phyloP scores from a whole-genome alignment of 2,888 invertebrate genomes.

The Aporophyla lueneburgensis region DNA sequence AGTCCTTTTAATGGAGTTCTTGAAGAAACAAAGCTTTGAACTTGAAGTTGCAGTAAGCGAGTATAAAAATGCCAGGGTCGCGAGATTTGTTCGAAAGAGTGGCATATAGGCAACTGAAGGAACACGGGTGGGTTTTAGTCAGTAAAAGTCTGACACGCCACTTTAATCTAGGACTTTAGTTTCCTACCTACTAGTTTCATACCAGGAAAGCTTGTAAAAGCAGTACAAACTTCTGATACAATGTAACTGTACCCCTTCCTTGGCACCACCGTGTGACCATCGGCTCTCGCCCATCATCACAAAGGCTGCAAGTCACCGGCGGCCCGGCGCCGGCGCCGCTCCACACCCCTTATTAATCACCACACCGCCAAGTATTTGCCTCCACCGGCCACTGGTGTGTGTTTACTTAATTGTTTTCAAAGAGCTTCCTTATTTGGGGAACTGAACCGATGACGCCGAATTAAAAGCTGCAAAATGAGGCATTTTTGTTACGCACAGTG shows the following conservation, averaged over 20 bases:
- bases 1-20: neutral
- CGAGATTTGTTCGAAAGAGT: too few species aligned
- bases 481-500: neutral
- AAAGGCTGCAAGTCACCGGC: slow-evolving; percentile 86
- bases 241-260: slow-evolving; percentile 6
- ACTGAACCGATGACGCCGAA: neutral
- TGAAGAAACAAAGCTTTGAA: neutral
- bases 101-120: too few species aligned
- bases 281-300: slow-evolving; percentile 63
- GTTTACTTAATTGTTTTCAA: slow-evolving; percentile 70
- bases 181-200: neutral
- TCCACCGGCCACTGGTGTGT: slow-evolving; percentile 66
- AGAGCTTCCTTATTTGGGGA: slow-evolving; percentile 57
- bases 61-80: neutral
- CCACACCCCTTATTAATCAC: slow-evolving; percentile 83
- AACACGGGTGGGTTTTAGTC: too few species aligned
- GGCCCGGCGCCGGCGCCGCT: slow-evolving; percentile 81
- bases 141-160: too few species aligned
- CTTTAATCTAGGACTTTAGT: neutral
- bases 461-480: neutral
- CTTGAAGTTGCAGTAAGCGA: neutral
- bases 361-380: slow-evolving; percentile 76
- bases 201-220: slow-evolving; percentile 1
- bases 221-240: neutral
- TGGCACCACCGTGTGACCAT: slow-evolving; percentile 72